Evolutionary conservation across 1,140 invertebrate species (phyloP), one percentile per base, ranked within the genome.

Genomic region (Spodoptera frugiperda): DNA sequence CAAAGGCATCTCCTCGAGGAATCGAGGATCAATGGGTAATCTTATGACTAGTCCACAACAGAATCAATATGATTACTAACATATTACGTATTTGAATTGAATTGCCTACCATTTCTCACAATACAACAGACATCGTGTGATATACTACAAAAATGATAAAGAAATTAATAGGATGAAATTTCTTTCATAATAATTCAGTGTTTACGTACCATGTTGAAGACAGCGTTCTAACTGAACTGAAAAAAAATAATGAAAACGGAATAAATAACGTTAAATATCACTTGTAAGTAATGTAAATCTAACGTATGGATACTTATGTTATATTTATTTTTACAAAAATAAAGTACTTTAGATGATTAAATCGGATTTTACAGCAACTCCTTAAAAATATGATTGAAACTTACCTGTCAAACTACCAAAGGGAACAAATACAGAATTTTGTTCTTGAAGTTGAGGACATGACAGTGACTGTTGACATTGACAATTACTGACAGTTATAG

Each of bases 361-460:
- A 21, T 48, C 2, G 44, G 88, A 89, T 89, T 84, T 83, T 39
- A 48, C 0, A 30, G 10, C 76, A 51, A 48, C 33, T 57, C 5
- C n/a, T 14, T 15, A 14, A 59, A 59, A 54, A 75, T 55, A 53
- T 21, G 55, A 70, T 78, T 76, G 57, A 49, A 51, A 73, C 86
- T 75, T 76, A 91, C 87, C 89, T 89, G 83, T 87, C 87, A 91
- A 87, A 84, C 71, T 82, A 78, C 79, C 63, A 54, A 85, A 90
- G n/a, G 87, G 82, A 88, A 25, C 25, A 25, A 25, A 25, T 4
- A 25, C 25, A 4, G 25, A 46, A 2, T 19, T 48, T 61, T 1
- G 6, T 8, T 0, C 1, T 39, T 39, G 9, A 10, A 4, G 2
- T 39, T 39, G 76, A 74, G 51, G 39, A 39, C 57, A 55, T 44